phyloP scores from a whole-genome alignment of 2,797 vertebrate genomes.

The Phaenicophaeus curvirostris region DNA sequence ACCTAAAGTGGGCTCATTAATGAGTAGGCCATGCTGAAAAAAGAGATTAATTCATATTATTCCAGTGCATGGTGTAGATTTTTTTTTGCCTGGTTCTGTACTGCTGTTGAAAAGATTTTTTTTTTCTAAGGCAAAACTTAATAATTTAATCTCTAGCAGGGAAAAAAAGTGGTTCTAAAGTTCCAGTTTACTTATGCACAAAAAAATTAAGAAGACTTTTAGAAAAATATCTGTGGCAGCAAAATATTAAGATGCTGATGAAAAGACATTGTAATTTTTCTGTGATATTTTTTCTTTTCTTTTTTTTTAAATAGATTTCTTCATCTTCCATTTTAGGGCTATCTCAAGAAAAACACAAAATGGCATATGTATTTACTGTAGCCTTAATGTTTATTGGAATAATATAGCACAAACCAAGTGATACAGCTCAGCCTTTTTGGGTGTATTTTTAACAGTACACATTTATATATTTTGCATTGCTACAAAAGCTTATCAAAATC shows the following conservation, averaged over 20 bases:
- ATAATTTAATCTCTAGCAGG: neutral
- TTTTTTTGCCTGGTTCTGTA: neutral
- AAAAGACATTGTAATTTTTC: neutral
- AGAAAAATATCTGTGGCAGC: neutral
- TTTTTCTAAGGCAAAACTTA: neutral
- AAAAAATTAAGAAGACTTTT: neutral
- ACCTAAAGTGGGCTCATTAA: neutral
- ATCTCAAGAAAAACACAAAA: neutral
- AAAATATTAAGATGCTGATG: neutral
- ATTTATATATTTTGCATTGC: constrained; percentile 16
- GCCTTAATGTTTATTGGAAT: constrained; percentile 22
- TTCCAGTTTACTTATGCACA: constrained; percentile 20
- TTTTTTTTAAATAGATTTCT: neutral
- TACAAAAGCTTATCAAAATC: neutral
- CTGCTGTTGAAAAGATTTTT: neutral
- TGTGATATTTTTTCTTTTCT: neutral
- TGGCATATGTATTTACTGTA: neutral
- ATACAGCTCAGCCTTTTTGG: constrained; percentile 36
- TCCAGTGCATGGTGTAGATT: neutral
- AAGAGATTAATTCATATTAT: neutral
- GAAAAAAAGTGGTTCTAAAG: constrained; percentile 7
- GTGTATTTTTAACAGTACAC: neutral
- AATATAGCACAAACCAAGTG: constrained; percentile 15
- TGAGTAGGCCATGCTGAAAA: neutral
- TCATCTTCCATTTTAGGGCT: neutral